Conservation (phyloP, 2,113 vertebrate species). For the Odocoileus hemionus region DNA sequence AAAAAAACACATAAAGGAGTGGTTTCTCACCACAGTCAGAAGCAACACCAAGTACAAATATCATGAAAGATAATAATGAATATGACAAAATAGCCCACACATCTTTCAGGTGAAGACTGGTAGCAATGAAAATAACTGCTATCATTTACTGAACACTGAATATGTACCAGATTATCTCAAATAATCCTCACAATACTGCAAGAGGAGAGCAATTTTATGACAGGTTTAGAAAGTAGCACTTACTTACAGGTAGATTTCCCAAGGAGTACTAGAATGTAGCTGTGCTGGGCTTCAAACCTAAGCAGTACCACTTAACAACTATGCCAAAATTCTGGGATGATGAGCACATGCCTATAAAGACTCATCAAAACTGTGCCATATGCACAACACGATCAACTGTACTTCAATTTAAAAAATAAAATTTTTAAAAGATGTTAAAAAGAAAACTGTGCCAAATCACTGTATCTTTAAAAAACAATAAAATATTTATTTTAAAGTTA, state of each 20-base stretch:
- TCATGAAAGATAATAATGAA: background rate
- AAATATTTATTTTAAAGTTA: background rate
- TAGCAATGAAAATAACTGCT: conserved; percentile 18
- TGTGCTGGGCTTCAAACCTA: background rate
- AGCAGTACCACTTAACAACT: background rate
- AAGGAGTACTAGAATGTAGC: background rate
- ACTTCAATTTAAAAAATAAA: background rate
- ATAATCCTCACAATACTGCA: background rate
- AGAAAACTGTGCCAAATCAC: background rate
- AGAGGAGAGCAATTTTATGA: background rate
- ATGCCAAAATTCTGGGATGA: background rate
- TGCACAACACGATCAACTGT: background rate
- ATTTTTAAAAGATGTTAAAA: background rate
- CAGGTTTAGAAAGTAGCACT: background rate
- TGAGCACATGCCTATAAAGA: background rate
- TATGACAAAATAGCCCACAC: background rate
- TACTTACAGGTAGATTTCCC: background rate
- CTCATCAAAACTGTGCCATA: background rate
- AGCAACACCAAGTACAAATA: background rate
- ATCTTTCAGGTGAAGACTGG: background rate
- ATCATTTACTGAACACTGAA: background rate
- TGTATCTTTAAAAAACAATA: background rate
- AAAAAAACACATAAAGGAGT: background rate
- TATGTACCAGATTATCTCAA: background rate
- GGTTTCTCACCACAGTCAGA: background rate